Base-by-base conservation (phyloP, 2,797 vertebrate genomes). In the Argentina silus region DNA sequence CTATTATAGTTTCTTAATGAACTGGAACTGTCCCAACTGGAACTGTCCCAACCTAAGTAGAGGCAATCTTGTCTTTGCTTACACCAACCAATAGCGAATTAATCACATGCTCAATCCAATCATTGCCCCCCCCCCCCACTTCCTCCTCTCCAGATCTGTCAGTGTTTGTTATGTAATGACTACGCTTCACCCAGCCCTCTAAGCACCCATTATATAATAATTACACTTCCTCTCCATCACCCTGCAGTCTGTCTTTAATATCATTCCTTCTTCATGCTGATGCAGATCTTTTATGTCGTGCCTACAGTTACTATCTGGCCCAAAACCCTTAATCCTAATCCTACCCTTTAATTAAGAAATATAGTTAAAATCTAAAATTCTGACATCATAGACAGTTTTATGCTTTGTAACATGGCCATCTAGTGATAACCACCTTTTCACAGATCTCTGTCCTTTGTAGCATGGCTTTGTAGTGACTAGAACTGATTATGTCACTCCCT, bases 141-240 rank as follows among this genome's bases (percentile, higher is more conserved):
- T n/a, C n/a, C n/a, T n/a, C n/a, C n/a, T n/a, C 47, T 66, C 50
- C 56, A 21, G 4, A 27, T 69, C 23, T 64, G 65, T 61, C 36
- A 61, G 57, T 70, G 45, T 21, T 61, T 67, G 74, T 88, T 87
- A 77, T 74, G 60, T 83, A 80, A 89, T 76, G 78, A 65, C 62
- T n/a, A 69, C 62, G 21, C 67, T 78, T 64, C 56, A 59, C 12
- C 53, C 43, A 36, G 74, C 67, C 79, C 78, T 80, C 76, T 83
- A 73, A 85, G 78, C 80, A 70, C 67, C 70, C 70, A 75, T 89
- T 84, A 87, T 85, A 69, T 77, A 87, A 89, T 86, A 84, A 89
- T 90, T 87, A 87, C 73, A 78, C 80, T 78, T 79, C 78, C 15
- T 5, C 12, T 55, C n/a, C 2, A 45, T 14, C 45, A n/a, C 62